Percentiles rank a stretch among this genome's conserved stretches.
These are phyloP conservation scores for Globodera ellingtonae DNA, from an alignment of 1,140 invertebrate species.

Conservation along the genomic window DNA sequence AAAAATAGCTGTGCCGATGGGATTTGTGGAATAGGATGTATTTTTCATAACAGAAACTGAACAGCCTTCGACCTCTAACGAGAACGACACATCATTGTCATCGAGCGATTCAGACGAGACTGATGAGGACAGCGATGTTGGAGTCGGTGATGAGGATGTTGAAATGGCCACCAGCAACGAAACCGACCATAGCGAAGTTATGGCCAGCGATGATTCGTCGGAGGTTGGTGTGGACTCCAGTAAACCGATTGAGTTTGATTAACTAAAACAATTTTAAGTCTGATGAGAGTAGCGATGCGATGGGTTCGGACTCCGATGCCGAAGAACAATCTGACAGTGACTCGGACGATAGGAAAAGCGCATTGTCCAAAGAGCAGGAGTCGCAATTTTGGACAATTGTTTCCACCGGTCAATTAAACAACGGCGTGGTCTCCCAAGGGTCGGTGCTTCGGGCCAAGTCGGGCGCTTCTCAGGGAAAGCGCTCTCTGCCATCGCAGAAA, in stretches of 20 bases:
- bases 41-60: background rate
- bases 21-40: no score
- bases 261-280: no score
- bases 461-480: background rate
- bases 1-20: no score
- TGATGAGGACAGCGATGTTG: background rate
- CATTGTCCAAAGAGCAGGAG: conserved; percentile 1
- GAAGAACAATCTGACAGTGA: background rate
- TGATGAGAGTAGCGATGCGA: no score
- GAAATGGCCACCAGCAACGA: conserved; percentile 1
- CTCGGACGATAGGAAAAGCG: background rate
- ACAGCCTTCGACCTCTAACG: background rate
- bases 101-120: background rate
- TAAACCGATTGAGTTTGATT: no score
- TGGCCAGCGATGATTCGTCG: background rate
- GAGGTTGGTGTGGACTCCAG: background rate
- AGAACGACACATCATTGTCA: background rate
- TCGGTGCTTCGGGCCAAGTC: background rate
- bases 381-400: background rate
- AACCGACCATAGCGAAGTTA: background rate
- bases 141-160: background rate
- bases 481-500: background rate
- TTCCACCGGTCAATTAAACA: background rate
- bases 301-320: no score
- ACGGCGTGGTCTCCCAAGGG: background rate